Conservation (phyloP, 23 tunicate species). For the Oikopleura vanhoeffeni region DNA sequence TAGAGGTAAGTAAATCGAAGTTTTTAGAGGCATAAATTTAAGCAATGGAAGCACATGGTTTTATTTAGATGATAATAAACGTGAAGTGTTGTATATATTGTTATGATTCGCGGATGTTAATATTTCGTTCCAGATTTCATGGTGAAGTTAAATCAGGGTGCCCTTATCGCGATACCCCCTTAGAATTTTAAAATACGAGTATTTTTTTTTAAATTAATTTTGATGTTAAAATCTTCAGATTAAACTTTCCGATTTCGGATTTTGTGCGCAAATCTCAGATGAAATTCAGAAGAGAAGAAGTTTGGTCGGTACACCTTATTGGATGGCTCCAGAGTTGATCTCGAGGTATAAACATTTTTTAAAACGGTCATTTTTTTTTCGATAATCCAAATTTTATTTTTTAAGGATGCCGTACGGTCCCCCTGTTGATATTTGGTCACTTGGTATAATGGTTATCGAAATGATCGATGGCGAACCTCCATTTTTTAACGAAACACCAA, state of each 20-base stretch:
- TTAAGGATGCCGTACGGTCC: slow-evolving; percentile 40
- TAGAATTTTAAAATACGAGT: too few species aligned
- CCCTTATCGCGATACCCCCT: too few species aligned
- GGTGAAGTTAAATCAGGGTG: too few species aligned
- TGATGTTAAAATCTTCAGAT: slow-evolving; percentile 25
- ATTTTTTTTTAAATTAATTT: too few species aligned
- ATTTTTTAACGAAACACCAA: slow-evolving; percentile 73
- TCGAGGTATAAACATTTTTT: slow-evolving; percentile 18
- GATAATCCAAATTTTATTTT: background rate
- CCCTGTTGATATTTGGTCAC: slow-evolving; percentile 87
- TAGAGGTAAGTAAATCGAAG: too few species aligned
- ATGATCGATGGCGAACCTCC: slow-evolving; percentile 97
- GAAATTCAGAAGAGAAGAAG: slow-evolving; percentile 77
- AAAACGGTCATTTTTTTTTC: too few species aligned
- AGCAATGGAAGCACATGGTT: too few species aligned
- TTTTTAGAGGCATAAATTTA: too few species aligned
- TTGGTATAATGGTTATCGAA: slow-evolving; percentile 87
- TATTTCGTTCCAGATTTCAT: too few species aligned
- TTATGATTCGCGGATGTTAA: too few species aligned
- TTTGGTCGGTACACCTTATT: slow-evolving; percentile 86
- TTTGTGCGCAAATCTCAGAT: slow-evolving; percentile 79
- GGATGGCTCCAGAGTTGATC: slow-evolving; percentile 99
- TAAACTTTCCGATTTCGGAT: slow-evolving; percentile 83
- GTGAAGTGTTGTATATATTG: too few species aligned
- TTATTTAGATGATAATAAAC: too few species aligned